phyloP scores from a whole-genome alignment of 2,113 vertebrate species.

The Tetrao urogallus region DNA sequence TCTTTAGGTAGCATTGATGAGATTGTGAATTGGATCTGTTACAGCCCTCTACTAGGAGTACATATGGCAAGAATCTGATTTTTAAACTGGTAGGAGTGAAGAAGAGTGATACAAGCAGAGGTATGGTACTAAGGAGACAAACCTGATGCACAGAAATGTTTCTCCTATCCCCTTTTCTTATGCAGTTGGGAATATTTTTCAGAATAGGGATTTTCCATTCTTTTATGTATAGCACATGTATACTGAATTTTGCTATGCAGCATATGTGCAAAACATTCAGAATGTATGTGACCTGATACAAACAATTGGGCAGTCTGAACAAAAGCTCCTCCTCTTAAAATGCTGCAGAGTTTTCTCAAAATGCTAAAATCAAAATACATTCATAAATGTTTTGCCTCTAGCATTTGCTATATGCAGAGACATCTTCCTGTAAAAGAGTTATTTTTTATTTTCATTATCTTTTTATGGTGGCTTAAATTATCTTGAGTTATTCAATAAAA shows the following conservation, averaged over 20 bases:
- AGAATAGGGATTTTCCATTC: neutral
- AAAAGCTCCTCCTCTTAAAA: neutral
- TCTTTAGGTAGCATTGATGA: neutral
- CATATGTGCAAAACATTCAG: neutral
- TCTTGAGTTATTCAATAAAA: conserved; percentile 53
- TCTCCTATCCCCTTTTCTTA: neutral
- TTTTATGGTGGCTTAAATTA: conserved; percentile 44
- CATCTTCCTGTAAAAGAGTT: conserved; percentile 37
- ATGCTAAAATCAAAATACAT: neutral
- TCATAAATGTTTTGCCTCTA: neutral
- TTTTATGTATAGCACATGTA: accelerated
- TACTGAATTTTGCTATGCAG: neutral
- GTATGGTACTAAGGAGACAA: neutral
- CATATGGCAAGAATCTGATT: neutral
- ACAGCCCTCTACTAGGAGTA: neutral
- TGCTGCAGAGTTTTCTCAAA: neutral
- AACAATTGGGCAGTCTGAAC: neutral
- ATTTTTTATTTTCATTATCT: neutral
- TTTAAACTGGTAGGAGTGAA: neutral
- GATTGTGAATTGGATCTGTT: neutral
- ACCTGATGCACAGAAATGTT: neutral
- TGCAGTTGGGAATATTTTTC: neutral
- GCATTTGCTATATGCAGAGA: neutral
- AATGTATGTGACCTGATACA: neutral
- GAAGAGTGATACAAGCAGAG: neutral